Evolutionary conservation across 2,797 vertebrate species (phyloP).

Genomic region (Gymnoscopelus microlampas): DNA sequence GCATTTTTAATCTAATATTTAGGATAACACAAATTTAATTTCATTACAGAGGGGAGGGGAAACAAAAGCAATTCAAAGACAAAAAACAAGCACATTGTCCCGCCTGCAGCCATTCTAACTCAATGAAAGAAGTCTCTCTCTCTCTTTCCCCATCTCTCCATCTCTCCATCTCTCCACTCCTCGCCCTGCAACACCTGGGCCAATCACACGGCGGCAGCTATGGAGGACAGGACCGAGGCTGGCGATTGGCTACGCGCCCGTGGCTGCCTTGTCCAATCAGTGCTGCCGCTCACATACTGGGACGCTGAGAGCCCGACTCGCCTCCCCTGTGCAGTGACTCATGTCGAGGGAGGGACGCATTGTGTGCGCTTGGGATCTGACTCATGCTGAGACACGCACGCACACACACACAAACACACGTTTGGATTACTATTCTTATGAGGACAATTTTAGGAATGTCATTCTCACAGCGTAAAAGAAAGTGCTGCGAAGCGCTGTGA

Average conservation of each 20-base stretch:
- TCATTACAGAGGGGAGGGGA: neutral
- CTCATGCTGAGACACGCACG: slow-evolving; percentile 38
- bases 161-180: slow-evolving; percentile 54
- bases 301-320: slow-evolving; percentile 57
- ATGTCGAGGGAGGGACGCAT: slow-evolving; percentile 67
- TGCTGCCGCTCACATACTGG: slow-evolving; percentile 59
- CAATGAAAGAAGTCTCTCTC: slow-evolving; percentile 14
- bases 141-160: slow-evolving; percentile 27
- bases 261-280: slow-evolving; percentile 69
- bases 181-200: slow-evolving; percentile 83
- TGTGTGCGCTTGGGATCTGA: slow-evolving; percentile 50
- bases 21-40: neutral
- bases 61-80: neutral
- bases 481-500: too few species aligned
- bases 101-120: neutral
- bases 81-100: neutral
- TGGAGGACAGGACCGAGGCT: slow-evolving; percentile 57
- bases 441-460: too few species aligned
- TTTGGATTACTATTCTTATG: neutral
- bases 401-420: slow-evolving; percentile 28
- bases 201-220: slow-evolving; percentile 75
- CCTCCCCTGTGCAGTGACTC: slow-evolving; percentile 75
- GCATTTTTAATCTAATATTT: neutral
- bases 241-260: slow-evolving; percentile 71
- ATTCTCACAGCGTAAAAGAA: too few species aligned